Evolutionary conservation across 2,113 vertebrate species (phyloP), one percentile per base, ranked within the genome.

Genomic region (Leptocoma aspasia): DNA sequence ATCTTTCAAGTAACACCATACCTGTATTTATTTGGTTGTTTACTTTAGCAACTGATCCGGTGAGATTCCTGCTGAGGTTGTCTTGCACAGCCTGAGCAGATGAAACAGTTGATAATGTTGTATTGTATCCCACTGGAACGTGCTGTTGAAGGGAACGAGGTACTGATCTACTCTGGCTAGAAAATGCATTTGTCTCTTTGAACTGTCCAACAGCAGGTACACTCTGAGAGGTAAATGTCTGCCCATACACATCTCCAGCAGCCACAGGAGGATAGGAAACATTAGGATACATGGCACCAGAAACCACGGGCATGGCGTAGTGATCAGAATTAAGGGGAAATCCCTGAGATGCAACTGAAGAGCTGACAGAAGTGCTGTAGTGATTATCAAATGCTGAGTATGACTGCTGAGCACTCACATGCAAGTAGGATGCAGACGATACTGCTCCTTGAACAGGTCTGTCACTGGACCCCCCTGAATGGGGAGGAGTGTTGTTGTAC

Each of bases 231-330:
- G 98, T 98, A 95, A 98, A 97, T 52, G 98, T 93, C 30, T 98
- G 98, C 85, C 98, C 98, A 20, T 99, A 99, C 53, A 98, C 98
- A 92, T 97, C 94, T 30, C 97, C 98, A 81, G 98, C 97, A 64
- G 98, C 98, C 14, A 93, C 91, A 7, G 98, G 97, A 16, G 98
- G 97, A 89, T 99, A 99, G 2, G 98, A 98, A 91, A 98, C 96
- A 22, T 97, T 97, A 47, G 99, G 98, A 86, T 98, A 98, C 13
- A 97, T 57, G 47, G 98, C 95, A 84, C 96, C 98, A 5, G 97
- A 96, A 65, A 93, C 93, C 18, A 96, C 41, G 0, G 98, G 96
- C 72, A 97, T 84, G 8, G 97, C 49, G 11, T 98, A 98, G 86
- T 97, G 98, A 95, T 83, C 98, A 95, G 96, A 97, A 89, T 98